Percentiles rank a stretch among this genome's conserved stretches.
phyloP scores from a whole-genome alignment of 2,888 invertebrate genomes.

The Malthinus seriepunctatus region DNA sequence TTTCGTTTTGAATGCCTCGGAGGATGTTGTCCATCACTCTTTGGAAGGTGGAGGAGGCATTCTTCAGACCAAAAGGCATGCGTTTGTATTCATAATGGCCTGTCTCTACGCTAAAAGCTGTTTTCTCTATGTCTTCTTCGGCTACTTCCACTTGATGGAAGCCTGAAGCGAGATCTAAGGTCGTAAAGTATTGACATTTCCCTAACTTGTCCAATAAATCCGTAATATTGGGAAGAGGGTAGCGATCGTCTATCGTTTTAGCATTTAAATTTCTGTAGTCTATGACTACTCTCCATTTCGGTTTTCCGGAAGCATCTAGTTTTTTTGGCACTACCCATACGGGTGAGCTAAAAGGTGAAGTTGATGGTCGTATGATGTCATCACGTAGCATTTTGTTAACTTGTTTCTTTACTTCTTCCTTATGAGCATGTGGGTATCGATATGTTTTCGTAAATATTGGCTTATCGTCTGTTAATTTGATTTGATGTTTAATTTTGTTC shows the following conservation, averaged over 20 bases:
- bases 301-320: slow-evolving; percentile 3
- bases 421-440: neutral
- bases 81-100: too few relatives aligned
- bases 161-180: neutral
- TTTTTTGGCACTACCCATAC: slow-evolving; percentile 9
- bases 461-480: neutral
- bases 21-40: slow-evolving; percentile 36
- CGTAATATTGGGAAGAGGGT: too few relatives aligned
- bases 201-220: too few relatives aligned
- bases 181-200: neutral
- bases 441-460: neutral
- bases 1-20: slow-evolving; percentile 24
- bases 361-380: neutral
- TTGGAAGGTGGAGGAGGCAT: slow-evolving; percentile 40
- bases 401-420: neutral
- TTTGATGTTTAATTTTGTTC: neutral
- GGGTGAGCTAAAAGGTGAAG: neutral
- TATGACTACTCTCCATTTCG: slow-evolving; percentile 8
- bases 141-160: slow-evolving; percentile 36
- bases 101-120: slow-evolving; percentile 42
- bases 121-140: slow-evolving; percentile 38
- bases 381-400: neutral
- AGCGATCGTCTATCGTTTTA: too few relatives aligned
- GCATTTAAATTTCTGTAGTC: too few relatives aligned
- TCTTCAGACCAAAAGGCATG: too few relatives aligned